These are phyloP conservation scores for Keiferia lycopersicella DNA, from an alignment of 2,888 invertebrate species.

Conservation along the genomic window DNA sequence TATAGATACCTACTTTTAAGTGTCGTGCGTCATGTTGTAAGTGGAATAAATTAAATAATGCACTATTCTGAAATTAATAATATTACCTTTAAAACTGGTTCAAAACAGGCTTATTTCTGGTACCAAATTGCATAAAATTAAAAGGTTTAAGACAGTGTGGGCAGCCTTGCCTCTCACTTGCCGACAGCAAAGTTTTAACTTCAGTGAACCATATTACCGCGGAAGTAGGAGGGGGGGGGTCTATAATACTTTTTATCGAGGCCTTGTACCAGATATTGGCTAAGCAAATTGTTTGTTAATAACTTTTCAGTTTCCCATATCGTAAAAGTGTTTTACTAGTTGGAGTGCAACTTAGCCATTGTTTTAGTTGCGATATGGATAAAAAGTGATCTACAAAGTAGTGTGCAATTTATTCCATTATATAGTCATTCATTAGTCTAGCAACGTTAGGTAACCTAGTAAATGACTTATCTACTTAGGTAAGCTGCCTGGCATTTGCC, in stretches of 20 bases:
- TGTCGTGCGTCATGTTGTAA: too few species aligned
- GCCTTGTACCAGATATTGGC: conserved; percentile 30
- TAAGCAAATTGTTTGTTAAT: conserved; percentile 25
- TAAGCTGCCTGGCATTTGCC: too few species aligned
- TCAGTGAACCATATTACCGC: conserved; percentile 4
- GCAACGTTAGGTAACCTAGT: too few species aligned
- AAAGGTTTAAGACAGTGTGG: background rate
- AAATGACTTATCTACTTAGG: too few species aligned
- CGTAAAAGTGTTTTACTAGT: conserved; percentile 20
- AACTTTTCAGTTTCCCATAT: conserved; percentile 30
- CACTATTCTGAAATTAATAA: background rate
- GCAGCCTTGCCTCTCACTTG: conserved; percentile 22
- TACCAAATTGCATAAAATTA: background rate
- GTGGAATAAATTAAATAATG: background rate
- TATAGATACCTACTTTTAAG: background rate
- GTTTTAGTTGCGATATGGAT: conserved; percentile 16
- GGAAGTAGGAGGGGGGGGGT: conserved; percentile 9
- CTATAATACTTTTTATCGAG: conserved; percentile 27
- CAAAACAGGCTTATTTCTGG: background rate
- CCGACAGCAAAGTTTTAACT: conserved; percentile 8
- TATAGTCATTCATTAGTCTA: conserved; percentile 10
- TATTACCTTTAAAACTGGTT: background rate
- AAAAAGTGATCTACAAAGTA: conserved; percentile 26
- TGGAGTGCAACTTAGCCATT: conserved; percentile 24
- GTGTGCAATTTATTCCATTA: conserved; percentile 12